phyloP scores from a whole-genome alignment of 2,888 invertebrate genomes.

The Leucophenga maculata region DNA sequence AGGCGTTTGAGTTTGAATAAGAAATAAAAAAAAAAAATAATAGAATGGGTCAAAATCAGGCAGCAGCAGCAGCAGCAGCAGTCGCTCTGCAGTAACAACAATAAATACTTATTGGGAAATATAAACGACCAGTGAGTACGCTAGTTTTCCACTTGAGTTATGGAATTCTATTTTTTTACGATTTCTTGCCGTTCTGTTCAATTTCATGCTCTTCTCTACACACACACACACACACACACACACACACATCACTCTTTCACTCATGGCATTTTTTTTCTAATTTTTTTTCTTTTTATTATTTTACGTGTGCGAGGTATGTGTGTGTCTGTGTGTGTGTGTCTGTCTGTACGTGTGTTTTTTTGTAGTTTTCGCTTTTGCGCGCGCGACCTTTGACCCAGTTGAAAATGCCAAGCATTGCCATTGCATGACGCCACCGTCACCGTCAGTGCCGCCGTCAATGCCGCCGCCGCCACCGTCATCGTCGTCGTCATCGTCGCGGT shows the following conservation, averaged over 20 bases:
- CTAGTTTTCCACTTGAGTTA: slow-evolving; percentile 26
- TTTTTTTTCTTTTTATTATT: neutral
- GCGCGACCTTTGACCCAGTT: slow-evolving; percentile 22
- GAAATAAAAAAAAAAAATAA: too few species aligned
- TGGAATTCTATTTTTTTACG: slow-evolving; percentile 4
- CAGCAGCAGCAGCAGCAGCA: too few species aligned
- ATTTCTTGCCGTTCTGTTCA: slow-evolving; percentile 2
- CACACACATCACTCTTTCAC: too few species aligned
- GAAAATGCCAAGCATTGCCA: neutral
- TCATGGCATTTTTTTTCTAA: too few species aligned
- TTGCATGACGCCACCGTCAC: too few species aligned
- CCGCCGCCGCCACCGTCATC: neutral
- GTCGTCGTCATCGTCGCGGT: neutral
- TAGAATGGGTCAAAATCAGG: too few species aligned
- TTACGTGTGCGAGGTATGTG: slow-evolving; percentile 8
- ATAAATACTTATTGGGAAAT: slow-evolving; percentile 22
- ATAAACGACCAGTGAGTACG: slow-evolving; percentile 11
- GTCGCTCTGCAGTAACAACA: neutral
- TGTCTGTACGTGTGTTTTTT: neutral
- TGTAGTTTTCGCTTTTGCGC: slow-evolving; percentile 1
- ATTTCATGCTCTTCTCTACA: neutral
- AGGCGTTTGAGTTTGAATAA: too few species aligned
- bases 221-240: too few species aligned
- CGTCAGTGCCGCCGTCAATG: neutral
- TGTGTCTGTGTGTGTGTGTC: neutral